Percentiles rank a stretch among this genome's conserved stretches.
Conservation (phyloP, 2,113 vertebrate species). For the Chamaetylas fuelleborni region DNA sequence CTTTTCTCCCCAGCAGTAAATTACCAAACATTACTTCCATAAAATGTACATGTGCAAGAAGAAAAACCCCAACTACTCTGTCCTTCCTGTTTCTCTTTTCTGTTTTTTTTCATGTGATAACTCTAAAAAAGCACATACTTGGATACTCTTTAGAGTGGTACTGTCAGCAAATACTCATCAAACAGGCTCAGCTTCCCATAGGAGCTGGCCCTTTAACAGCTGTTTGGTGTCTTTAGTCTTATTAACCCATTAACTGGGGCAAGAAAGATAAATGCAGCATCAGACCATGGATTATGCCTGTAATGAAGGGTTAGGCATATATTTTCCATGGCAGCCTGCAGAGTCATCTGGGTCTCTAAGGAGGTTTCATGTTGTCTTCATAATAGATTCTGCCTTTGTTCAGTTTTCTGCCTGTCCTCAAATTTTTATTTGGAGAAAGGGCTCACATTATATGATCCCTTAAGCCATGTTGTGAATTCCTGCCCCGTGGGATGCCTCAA, state of each 20-base stretch:
- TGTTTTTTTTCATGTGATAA: not conserved
- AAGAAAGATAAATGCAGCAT: not conserved
- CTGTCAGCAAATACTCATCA: not conserved
- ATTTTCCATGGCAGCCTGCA: conserved; percentile 5
- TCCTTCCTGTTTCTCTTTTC: not conserved
- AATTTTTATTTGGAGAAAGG: conserved; percentile 7
- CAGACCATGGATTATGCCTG: not conserved
- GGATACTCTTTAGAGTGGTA: not conserved
- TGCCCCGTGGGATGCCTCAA: conserved; percentile 17
- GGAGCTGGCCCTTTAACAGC: not conserved
- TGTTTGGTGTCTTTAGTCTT: not conserved
- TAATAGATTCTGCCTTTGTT: not conserved
- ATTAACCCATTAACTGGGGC: not conserved
- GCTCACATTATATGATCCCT: not conserved
- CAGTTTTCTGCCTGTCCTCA: not conserved
- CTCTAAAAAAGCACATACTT: not conserved
- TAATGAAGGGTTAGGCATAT: not conserved
- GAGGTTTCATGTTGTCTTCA: not conserved
- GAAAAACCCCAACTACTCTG: not conserved
- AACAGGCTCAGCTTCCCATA: not conserved
- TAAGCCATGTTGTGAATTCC: conserved; percentile 8
- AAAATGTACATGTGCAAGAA: not conserved
- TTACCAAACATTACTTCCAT: not conserved
- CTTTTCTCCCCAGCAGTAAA: not conserved
- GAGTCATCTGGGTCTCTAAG: conserved; percentile 7